A percentile compares a stretch with the other conserved stretches of the same genome.
Evolutionary conservation across 2,113 vertebrate species (phyloP).

Genomic region (Apistogramma diplotaenia): DNA sequence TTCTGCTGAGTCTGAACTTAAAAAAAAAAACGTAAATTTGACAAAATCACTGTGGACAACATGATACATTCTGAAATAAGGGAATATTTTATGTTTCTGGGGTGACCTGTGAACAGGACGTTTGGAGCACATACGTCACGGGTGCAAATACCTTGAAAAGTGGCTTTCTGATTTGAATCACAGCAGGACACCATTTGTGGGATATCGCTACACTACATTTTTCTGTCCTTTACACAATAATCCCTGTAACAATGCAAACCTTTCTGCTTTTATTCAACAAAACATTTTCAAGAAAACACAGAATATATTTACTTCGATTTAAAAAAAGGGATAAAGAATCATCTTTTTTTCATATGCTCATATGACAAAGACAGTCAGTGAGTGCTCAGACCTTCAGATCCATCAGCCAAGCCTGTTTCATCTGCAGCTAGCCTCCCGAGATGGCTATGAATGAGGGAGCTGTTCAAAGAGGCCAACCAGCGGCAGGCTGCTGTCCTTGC

Average conservation of each 20-base stretch:
- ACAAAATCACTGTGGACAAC: not conserved
- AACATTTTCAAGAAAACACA: not conserved
- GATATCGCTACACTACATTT: too few species aligned
- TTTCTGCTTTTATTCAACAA: not conserved
- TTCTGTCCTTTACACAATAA: too few species aligned
- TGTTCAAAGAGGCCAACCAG: conserved; percentile 51
- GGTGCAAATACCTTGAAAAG: not conserved
- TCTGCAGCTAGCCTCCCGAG: conserved; percentile 37
- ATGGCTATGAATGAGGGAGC: conserved; percentile 61
- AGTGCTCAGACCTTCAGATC: conserved; percentile 31
- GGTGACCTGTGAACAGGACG: not conserved
- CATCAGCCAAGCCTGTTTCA: conserved; percentile 49
- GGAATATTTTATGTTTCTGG: not conserved
- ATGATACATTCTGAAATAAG: not conserved
- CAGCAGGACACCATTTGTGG: too few species aligned
- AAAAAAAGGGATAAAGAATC: accelerated
- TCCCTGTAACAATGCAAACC: not conserved
- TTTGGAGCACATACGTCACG: not conserved
- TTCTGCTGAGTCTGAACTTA: not conserved
- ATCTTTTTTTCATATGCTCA: conserved; percentile 25
- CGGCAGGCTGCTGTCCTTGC: conserved; percentile 32
- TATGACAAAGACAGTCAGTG: conserved; percentile 29
- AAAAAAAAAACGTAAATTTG: not conserved
- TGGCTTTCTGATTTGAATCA: too few species aligned
- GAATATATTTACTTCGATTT: not conserved